Base-by-base conservation (phyloP, 2,888 invertebrate species). In the Melanargia galathea region DNA sequence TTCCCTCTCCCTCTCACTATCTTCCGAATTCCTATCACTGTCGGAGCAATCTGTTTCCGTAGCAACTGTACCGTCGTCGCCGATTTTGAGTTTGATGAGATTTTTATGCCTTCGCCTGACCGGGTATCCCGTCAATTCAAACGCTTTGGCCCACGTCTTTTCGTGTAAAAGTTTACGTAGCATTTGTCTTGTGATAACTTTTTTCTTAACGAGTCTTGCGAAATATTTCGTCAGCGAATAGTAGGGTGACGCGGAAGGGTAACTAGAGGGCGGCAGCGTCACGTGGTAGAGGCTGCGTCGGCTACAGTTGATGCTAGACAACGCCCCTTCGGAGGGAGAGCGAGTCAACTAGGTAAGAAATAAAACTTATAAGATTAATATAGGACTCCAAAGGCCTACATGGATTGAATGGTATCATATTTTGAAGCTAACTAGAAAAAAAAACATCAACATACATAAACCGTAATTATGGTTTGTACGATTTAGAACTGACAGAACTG, bases 181-280 rank as follows among this genome's bases (percentile, higher is more conserved):
- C 79, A 96, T 92, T 76, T 94, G 93, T 65, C 94, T 92, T 11
- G 94, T 94, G 67, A 97, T 94, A 13, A 94, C 87, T 78, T 94
- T 95, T 80, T 93, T 93, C 80, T 94, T 94, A 38, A 96, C 95
- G 63, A 96, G 93, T 77, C 93, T 93, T 68, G 95, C 94, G 81
- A 95, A 96, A 84, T 94, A 94, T 80, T 94, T 94, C 48, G 95
- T 95, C 69, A 97, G 92, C 69, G 94, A 94, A 72, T 95, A 94
- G 84, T 96, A 96, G 26, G 96, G 96, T 56, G 96, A 94, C 71
- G 95, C 94, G 75, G 95, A 92, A 78, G 95, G 95, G 89, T 94
- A 95, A 86, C 94, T 94, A 85, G 94, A 93, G 70, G 96, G 95
- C 69, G 95, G 95, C 76, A 94, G 88, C 60, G 94, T 94, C 72